Base-by-base conservation (phyloP, 2,888 invertebrate genomes). In the Acleris laterana region DNA sequence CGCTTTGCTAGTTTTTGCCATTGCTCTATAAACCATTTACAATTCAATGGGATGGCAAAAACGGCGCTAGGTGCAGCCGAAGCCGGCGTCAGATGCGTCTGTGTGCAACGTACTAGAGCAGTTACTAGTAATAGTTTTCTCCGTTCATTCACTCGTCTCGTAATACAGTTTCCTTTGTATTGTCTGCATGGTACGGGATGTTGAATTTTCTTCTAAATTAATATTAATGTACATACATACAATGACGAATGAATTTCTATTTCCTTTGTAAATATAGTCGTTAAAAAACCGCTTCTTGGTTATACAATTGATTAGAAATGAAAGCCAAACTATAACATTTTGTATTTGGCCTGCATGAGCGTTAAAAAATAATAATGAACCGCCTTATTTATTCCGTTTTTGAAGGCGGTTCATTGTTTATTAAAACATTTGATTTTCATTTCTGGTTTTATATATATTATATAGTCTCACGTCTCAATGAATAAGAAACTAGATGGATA, bases 1-100 rank as follows among this genome's bases (percentile, higher is more conserved):
- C 60, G 20, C 53, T 63, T 55, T 58, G 20, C 70, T 42, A 60
- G 69, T 78, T 78, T 78, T 78, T 78, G 69, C 71, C 20, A 50
- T 44, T 69, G 52, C 63, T 55, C 20, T 55, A 55, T 55, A 55
- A 22, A 46, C 70, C 70, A 78, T 79, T 74, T 77, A 79, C 79
- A 79, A 79, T 79, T 79, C 79, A 77, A 79, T 79, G 71, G 76
- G 19, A n/a, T 13, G 19, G 72, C 68, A 79, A 79, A 77, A 78
- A 78, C 71, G 69, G 72, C 74, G 72, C 74, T 72, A 69, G 68
- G 61, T 69, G 62, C 75, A 53, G 38, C 55, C 22, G 2, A 19
- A 11, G 13, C 50, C 22, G 20, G 13, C 2, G 22, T 19, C 28
- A 49, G 16, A 19, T 42, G n/a, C 44, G 22, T 49, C 22, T 51